These are phyloP conservation scores for Eriosoma lanigerum DNA, from an alignment of 1,140 invertebrate genomes.

Conservation along the genomic window DNA sequence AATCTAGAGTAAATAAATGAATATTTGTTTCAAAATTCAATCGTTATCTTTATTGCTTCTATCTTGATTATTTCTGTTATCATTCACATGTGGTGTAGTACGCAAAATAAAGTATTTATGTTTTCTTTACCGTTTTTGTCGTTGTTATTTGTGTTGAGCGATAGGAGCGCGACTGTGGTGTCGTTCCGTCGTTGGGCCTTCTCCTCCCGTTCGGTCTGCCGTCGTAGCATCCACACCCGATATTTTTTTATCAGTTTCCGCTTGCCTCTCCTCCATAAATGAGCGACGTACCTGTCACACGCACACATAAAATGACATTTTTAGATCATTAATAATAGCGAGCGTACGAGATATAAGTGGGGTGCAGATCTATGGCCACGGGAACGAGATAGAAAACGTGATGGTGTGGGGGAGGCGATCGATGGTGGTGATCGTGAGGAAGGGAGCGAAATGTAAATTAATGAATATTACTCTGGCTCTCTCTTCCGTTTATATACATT, in stretches of 20 bases:
- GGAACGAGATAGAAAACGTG: too few species aligned
- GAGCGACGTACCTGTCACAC: constrained; percentile 75
- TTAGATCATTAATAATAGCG: constrained; percentile 45
- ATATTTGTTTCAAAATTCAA: too few species aligned
- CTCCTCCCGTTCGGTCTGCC: constrained; percentile 57
- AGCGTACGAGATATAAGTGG: background rate
- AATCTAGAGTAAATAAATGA: too few species aligned
- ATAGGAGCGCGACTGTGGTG: constrained; percentile 55
- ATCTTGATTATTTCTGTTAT: background rate
- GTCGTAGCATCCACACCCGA: constrained; percentile 65
- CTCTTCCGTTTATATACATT: background rate
- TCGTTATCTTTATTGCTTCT: too few species aligned
- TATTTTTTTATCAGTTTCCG: constrained; percentile 81
- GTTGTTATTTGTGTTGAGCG: constrained; percentile 42
- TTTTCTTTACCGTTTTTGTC: constrained; percentile 41
- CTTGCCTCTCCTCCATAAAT: constrained; percentile 83
- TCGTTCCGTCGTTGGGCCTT: constrained; percentile 53
- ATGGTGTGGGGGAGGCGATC: background rate
- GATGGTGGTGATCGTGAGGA: background rate
- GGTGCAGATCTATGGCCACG: too few species aligned
- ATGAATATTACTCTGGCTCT: constrained; percentile 33
- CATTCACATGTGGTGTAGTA: background rate
- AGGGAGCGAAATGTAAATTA: constrained; percentile 37
- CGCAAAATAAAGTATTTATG: background rate
- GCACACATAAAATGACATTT: constrained; percentile 51